Evolutionary conservation across 2,888 invertebrate species (phyloP).

Genomic region (Plutella xylostella): DNA sequence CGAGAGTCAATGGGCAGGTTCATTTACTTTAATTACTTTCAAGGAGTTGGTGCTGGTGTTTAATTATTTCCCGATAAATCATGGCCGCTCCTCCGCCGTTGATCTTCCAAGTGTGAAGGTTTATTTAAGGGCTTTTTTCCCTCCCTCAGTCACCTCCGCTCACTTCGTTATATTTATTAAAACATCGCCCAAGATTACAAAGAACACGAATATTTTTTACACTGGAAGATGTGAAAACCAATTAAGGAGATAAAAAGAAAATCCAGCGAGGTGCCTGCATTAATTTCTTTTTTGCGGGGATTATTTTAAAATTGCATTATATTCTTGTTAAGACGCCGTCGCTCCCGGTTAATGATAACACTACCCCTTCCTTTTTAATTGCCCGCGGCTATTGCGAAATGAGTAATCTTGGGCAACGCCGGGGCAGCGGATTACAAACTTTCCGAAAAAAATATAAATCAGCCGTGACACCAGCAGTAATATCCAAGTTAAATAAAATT

Average conservation of each 20-base stretch:
- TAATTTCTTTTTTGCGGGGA: slow-evolving; percentile 70
- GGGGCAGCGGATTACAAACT: slow-evolving; percentile 25
- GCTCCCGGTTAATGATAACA: slow-evolving; percentile 64
- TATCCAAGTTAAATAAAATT: background rate
- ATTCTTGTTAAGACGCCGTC: slow-evolving; percentile 66
- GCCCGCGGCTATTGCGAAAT: slow-evolving; percentile 66
- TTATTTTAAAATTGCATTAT: slow-evolving; percentile 71
- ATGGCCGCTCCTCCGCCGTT: slow-evolving; percentile 47
- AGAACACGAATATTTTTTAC: slow-evolving; percentile 70
- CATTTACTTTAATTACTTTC: slow-evolving; percentile 47
- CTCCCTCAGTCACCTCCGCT: slow-evolving; percentile 26
- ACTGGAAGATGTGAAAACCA: slow-evolving; percentile 71
- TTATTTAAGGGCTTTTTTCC: slow-evolving; percentile 60
- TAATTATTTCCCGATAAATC: slow-evolving; percentile 67
- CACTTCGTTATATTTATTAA: slow-evolving; percentile 71
- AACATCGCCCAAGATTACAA: slow-evolving; percentile 69
- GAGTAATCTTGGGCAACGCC: slow-evolving; percentile 61
- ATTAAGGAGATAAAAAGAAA: slow-evolving; percentile 70
- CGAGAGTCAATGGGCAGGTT: slow-evolving; percentile 17
- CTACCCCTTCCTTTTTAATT: slow-evolving; percentile 69
- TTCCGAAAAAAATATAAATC: background rate
- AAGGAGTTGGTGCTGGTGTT: slow-evolving; percentile 35
- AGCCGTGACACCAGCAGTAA: background rate
- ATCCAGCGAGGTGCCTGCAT: slow-evolving; percentile 68
- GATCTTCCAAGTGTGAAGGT: slow-evolving; percentile 68